phyloP scores from a whole-genome alignment of 2,113 vertebrate species.

The Catagonus wagneri region DNA sequence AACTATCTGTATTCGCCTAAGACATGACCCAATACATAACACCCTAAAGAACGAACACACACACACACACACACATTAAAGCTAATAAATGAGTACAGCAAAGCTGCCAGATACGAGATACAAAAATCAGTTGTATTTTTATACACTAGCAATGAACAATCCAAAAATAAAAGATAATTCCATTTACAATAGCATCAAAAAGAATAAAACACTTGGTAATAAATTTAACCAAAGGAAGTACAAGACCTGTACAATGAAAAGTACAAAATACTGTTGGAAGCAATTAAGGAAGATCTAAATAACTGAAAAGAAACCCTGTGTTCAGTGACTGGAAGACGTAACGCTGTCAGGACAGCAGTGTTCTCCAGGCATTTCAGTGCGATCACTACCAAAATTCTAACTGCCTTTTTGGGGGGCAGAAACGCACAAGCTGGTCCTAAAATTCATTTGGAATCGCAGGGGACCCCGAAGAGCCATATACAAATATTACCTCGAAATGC shows the following conservation, averaged over 20 bases:
- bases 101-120: background rate
- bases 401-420: background rate
- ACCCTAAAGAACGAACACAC: background rate
- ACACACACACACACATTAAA: background rate
- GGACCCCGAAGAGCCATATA: background rate
- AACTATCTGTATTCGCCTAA: accelerated
- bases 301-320: background rate
- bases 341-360: no score
- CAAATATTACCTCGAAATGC: background rate
- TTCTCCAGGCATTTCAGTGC: accelerated
- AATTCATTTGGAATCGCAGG: background rate
- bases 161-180: background rate
- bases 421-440: background rate
- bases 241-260: background rate
- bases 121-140: background rate
- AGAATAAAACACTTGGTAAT: background rate
- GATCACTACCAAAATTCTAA: background rate
- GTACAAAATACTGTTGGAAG: background rate
- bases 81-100: background rate
- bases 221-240: background rate
- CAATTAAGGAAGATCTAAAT: background rate
- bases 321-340: background rate
- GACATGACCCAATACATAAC: background rate
- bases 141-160: background rate
- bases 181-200: background rate